phyloP scores from a whole-genome alignment of 1,140 invertebrate species.

The Scaptomyza graminum region DNA sequence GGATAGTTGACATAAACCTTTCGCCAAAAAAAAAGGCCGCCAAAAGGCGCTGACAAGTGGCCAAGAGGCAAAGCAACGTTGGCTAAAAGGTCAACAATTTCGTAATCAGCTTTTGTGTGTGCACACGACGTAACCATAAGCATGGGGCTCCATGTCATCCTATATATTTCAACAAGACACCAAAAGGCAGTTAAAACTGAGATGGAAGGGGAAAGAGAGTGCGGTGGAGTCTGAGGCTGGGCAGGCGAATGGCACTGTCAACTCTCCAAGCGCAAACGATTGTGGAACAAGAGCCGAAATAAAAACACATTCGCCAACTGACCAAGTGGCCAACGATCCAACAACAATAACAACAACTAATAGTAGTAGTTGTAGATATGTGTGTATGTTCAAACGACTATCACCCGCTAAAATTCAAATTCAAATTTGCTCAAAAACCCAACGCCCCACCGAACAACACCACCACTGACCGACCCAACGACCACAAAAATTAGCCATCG shows the following conservation, averaged over 20 bases:
- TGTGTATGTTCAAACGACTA: slow-evolving; percentile 64
- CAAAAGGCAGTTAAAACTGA: slow-evolving; percentile 6
- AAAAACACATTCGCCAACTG: slow-evolving; percentile 64
- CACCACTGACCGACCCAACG: slow-evolving; percentile 15
- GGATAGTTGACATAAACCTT: slow-evolving; percentile 77
- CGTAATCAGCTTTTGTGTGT: slow-evolving; percentile 74
- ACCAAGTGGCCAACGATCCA: slow-evolving; percentile 59
- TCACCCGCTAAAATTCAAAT: slow-evolving; percentile 82
- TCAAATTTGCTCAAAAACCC: slow-evolving; percentile 75
- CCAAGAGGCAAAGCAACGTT: slow-evolving; percentile 25
- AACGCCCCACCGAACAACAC: slow-evolving; percentile 17
- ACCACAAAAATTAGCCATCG: slow-evolving; percentile 77
- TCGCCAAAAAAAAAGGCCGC: slow-evolving; percentile 54
- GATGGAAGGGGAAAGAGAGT: not conserved
- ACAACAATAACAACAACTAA: slow-evolving; percentile 25
- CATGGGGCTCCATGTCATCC: slow-evolving; percentile 74
- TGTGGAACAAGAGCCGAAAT: slow-evolving; percentile 36
- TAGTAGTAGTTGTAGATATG: slow-evolving; percentile 23
- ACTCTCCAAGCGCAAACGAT: slow-evolving; percentile 49
- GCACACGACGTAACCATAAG: slow-evolving; percentile 76
- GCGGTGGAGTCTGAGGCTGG: slow-evolving; percentile 8
- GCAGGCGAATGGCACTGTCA: slow-evolving; percentile 63
- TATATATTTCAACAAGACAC: slow-evolving; percentile 69
- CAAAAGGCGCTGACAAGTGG: slow-evolving; percentile 77
- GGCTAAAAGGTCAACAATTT: slow-evolving; percentile 76